Conservation (phyloP, 2,113 vertebrate genomes). For the Cochlearius cochlearius region DNA sequence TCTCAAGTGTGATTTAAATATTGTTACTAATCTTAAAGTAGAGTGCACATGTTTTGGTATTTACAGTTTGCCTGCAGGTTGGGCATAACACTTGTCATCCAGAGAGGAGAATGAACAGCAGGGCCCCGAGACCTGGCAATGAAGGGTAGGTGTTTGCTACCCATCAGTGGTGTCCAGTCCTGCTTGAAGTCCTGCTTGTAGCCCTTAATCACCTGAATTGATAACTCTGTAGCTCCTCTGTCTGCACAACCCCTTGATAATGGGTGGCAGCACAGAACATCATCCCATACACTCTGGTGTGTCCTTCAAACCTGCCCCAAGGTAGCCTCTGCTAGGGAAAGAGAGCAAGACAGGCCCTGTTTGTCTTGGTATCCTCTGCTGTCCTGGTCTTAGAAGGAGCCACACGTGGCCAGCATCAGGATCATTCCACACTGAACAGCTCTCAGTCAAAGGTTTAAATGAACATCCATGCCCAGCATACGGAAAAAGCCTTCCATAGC, state of each 20-base stretch:
- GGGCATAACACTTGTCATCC: neutral
- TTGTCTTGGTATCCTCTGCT: neutral
- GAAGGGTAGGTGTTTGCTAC: neutral
- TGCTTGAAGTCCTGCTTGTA: neutral
- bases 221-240: neutral
- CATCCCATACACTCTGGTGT: neutral
- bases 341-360: too few species aligned
- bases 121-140: neutral
- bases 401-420: accelerated
- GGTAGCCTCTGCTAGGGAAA: neutral
- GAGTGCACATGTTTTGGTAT: neutral
- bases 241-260: neutral
- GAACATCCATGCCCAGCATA: accelerated
- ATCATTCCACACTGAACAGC: neutral
- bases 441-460: neutral
- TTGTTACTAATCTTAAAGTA: neutral
- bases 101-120: neutral
- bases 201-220: neutral
- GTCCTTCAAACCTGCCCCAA: neutral
- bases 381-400: neutral
- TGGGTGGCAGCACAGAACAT: neutral
- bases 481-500: neutral
- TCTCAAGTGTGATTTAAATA: conserved; percentile 5
- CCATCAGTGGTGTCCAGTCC: neutral
- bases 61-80: neutral